Evolutionary conservation across 2,888 invertebrate species (phyloP).

Genomic region (Noctua comes): DNA sequence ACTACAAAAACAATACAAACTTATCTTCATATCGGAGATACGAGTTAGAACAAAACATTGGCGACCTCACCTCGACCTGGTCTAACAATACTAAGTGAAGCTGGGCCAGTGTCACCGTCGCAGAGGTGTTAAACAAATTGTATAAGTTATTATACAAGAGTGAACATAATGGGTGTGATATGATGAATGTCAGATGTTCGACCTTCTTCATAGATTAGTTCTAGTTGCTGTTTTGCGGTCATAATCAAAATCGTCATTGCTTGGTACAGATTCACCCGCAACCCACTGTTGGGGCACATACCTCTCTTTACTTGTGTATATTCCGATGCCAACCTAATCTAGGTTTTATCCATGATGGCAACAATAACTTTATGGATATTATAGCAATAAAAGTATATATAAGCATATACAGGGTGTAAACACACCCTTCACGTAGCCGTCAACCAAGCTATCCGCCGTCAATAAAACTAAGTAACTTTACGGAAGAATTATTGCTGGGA

Average conservation of each 20-base stretch:
- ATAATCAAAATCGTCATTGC: neutral
- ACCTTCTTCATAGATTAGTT: conserved; percentile 28
- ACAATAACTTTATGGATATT: neutral
- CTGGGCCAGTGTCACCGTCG: conserved; percentile 49
- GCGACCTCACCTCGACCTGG: conserved; percentile 63
- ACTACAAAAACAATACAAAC: conserved; percentile 48
- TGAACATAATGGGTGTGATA: conserved; percentile 40
- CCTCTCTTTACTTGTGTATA: neutral
- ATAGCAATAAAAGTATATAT: neutral
- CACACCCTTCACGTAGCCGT: too few species aligned
- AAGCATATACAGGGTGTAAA: too few species aligned
- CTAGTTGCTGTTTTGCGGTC: neutral
- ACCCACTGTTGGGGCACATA: neutral
- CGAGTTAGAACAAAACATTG: conserved; percentile 43
- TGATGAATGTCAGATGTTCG: conserved; percentile 39
- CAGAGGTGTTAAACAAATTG: conserved; percentile 57
- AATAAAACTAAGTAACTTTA: too few species aligned
- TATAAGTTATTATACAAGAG: conserved; percentile 63
- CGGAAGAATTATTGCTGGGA: too few species aligned
- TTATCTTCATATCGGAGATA: conserved; percentile 54
- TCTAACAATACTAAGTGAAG: conserved; percentile 61
- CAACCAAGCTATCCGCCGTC: too few species aligned
- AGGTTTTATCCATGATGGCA: neutral
- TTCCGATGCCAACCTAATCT: neutral
- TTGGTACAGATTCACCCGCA: neutral